Conservation (phyloP, 1,140 invertebrate genomes). For the Drosophila dunni region DNA sequence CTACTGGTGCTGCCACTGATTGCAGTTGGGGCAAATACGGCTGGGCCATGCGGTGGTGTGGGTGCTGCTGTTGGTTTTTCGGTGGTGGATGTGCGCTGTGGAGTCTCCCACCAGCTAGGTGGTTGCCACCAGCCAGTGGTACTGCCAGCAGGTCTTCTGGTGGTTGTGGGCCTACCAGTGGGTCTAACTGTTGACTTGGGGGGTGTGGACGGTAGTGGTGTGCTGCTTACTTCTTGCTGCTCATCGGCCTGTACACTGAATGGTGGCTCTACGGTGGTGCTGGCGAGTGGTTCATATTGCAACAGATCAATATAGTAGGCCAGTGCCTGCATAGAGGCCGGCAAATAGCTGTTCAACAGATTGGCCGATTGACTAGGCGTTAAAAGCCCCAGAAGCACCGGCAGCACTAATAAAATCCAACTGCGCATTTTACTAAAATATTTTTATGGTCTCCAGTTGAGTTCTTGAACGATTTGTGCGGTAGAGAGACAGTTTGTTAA, state of each 20-base stretch:
- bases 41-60: constrained; percentile 65
- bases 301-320: constrained; percentile 84
- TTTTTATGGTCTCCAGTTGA: constrained; percentile 2
- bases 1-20: neutral
- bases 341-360: constrained; percentile 76
- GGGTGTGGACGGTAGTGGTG: constrained; percentile 24
- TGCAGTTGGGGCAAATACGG: constrained; percentile 56
- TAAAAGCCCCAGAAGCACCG: constrained; percentile 33
- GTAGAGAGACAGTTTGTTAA: constrained; percentile 59
- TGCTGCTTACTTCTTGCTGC: constrained; percentile 36
- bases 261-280: constrained; percentile 74
- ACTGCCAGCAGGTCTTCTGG: constrained; percentile 43
- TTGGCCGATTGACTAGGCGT: constrained; percentile 55
- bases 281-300: constrained; percentile 81
- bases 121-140: constrained; percentile 59
- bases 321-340: constrained; percentile 81
- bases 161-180: constrained; percentile 41
- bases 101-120: constrained; percentile 77
- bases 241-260: constrained; percentile 52
- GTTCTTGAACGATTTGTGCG: constrained; percentile 58
- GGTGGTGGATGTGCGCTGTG: constrained; percentile 57
- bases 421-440: constrained; percentile 54
- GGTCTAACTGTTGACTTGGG: constrained; percentile 13
- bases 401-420: constrained; percentile 34
- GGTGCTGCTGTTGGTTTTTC: constrained; percentile 53